phyloP scores from a whole-genome alignment of 2,113 vertebrate species.

The Helogale parvula region DNA sequence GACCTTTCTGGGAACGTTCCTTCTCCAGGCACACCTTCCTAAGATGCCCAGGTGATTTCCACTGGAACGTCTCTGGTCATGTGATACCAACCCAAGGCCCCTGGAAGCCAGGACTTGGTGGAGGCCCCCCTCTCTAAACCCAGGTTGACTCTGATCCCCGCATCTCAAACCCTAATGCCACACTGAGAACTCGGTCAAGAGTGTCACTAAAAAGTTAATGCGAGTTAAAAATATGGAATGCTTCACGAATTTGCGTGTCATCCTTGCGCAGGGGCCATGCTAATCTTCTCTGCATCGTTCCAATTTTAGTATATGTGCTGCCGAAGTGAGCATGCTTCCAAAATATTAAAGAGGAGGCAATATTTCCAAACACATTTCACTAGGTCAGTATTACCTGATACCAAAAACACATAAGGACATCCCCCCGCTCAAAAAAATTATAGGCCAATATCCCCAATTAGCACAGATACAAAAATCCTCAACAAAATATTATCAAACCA shows the following conservation, averaged over 20 bases:
- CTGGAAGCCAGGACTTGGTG: not conserved
- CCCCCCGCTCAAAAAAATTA: not conserved
- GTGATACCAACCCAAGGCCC: not conserved
- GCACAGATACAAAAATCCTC: not conserved
- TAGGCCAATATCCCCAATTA: not conserved
- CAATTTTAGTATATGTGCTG: too few relatives aligned
- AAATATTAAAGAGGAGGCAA: too few relatives aligned
- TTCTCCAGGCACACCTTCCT: not conserved
- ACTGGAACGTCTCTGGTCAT: not conserved
- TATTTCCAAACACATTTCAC: too few relatives aligned
- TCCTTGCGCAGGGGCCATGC: too few relatives aligned
- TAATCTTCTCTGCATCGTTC: too few relatives aligned
- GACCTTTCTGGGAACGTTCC: not conserved
- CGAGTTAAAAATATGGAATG: too few relatives aligned
- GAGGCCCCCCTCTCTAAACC: not conserved
- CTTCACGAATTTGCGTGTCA: too few relatives aligned
- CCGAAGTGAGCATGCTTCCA: too few relatives aligned
- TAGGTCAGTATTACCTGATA: not conserved
- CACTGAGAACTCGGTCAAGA: conserved; percentile 48
- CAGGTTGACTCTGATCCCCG: not conserved
- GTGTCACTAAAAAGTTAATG: conserved; percentile 58
- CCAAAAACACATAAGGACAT: not conserved
- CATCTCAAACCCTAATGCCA: not conserved
- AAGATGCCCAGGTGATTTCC: not conserved
- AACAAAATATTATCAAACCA: not conserved